A percentile compares a stretch with the other conserved stretches of the same genome.
These are phyloP conservation scores for Astatotilapia flaviijosephi DNA, from an alignment of 2,113 vertebrate species.

Conservation along the genomic window DNA sequence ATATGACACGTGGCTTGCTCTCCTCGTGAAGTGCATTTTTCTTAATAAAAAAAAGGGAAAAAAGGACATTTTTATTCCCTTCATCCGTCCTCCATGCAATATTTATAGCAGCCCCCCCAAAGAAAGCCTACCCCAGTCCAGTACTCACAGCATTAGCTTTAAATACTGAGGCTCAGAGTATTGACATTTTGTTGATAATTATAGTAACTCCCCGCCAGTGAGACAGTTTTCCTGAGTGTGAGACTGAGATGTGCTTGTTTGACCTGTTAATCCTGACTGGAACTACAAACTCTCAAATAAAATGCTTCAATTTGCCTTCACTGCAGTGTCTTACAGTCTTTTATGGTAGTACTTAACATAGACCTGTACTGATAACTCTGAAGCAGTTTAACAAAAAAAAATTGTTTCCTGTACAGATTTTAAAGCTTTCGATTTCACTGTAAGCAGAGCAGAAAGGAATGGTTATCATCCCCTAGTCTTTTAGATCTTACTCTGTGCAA, in stretches of 20 bases:
- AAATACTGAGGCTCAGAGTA: neutral
- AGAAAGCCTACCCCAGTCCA: neutral
- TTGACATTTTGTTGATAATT: neutral
- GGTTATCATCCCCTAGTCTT: neutral
- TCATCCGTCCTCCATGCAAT: neutral
- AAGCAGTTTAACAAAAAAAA: neutral
- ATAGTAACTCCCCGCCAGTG: neutral
- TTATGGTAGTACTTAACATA: neutral
- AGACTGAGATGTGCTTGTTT: neutral
- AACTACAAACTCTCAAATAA: neutral
- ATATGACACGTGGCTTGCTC: neutral
- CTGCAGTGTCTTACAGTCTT: neutral
- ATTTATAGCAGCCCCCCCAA: neutral
- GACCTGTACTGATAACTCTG: neutral
- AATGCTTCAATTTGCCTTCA: neutral
- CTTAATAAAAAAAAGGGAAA: neutral
- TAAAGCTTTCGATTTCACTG: neutral
- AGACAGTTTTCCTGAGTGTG: neutral
- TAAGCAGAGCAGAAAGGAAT: neutral
- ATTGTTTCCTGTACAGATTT: neutral
- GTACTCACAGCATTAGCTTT: neutral
- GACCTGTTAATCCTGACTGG: neutral
- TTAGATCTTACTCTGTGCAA: neutral
- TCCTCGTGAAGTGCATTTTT: neutral
- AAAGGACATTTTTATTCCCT: neutral